Conservation (phyloP, 2,113 vertebrate genomes). For the Scartelaos histophorus region DNA sequence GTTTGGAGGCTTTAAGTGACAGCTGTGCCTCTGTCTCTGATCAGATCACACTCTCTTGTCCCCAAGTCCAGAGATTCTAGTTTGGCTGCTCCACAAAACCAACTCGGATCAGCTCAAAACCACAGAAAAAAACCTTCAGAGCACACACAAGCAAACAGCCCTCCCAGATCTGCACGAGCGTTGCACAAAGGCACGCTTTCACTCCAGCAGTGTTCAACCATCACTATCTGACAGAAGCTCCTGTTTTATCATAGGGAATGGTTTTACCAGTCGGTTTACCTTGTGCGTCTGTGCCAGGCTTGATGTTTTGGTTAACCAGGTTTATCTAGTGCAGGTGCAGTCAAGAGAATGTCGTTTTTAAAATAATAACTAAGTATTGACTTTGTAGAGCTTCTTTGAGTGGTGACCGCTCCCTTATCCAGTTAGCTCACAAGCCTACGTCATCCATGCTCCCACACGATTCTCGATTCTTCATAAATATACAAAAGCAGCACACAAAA, state of each 20-base stretch:
- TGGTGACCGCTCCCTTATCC: too few species aligned
- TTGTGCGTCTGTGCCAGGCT: constrained; percentile 30
- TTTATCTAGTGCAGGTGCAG: too few species aligned
- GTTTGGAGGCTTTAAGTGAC: not conserved
- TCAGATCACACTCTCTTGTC: constrained; percentile 17
- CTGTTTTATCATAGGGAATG: constrained; percentile 48
- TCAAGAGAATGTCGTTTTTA: too few species aligned
- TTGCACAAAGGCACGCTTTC: constrained; percentile 3
- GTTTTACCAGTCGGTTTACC: constrained; percentile 40
- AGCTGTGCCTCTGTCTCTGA: constrained; percentile 14
- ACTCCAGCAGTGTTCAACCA: constrained; percentile 11
- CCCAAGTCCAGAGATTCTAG: not conserved
- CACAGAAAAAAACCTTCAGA: constrained; percentile 30
- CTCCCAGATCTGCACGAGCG: constrained; percentile 23
- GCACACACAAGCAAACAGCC: constrained; percentile 29
- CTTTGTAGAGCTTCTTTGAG: too few species aligned
- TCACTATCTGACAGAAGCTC: constrained; percentile 24
- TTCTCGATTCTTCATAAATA: too few species aligned
- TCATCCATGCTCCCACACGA: too few species aligned
- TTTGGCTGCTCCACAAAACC: constrained; percentile 8
- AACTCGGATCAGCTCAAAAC: constrained; percentile 8
- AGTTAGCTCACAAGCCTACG: too few species aligned
- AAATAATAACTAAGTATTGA: too few species aligned
- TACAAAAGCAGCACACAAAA: too few species aligned
- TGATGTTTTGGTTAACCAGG: too few species aligned